phyloP scores from a whole-genome alignment of 1,140 invertebrate genomes.

The Scaptomyza hsui region DNA sequence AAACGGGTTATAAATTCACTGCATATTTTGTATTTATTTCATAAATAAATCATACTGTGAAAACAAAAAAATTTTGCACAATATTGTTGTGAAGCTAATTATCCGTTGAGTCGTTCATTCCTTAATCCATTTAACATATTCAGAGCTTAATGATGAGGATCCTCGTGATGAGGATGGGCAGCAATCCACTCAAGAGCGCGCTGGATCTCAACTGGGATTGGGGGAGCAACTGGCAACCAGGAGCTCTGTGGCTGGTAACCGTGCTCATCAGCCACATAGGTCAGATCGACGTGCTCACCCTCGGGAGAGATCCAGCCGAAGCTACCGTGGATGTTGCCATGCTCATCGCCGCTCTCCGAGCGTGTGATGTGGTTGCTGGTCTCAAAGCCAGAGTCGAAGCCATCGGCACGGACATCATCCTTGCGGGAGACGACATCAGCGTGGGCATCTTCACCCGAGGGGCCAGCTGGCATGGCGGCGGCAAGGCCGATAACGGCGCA shows the following conservation, averaged over 20 bases:
- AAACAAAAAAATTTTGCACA: neutral
- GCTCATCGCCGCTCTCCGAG: slow-evolving; percentile 38
- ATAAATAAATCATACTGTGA: neutral
- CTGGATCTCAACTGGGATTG: slow-evolving; percentile 88
- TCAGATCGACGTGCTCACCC: neutral
- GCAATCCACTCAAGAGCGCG: slow-evolving; percentile 85
- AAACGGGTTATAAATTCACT: neutral
- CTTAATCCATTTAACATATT: neutral
- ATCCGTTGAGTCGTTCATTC: slow-evolving; percentile 49
- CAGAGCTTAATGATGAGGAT: neutral
- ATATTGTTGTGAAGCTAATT: slow-evolving; percentile 13
- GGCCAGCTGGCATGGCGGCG: slow-evolving; percentile 4
- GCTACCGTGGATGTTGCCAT: slow-evolving; percentile 10
- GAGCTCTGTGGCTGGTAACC: slow-evolving; percentile 24
- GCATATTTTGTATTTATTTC: slow-evolving; percentile 1
- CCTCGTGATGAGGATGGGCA: slow-evolving; percentile 37
- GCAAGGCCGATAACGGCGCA: slow-evolving; percentile 18
- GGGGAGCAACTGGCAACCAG: slow-evolving; percentile 86
- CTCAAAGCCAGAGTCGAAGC: neutral
- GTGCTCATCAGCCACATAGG: slow-evolving; percentile 31
- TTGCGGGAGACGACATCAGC: neutral
- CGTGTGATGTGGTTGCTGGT: neutral
- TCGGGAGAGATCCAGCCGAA: slow-evolving; percentile 33
- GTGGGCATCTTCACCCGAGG: neutral
- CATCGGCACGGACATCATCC: slow-evolving; percentile 13